Percentiles rank a stretch among this genome's conserved stretches.
These are phyloP conservation scores for Anaspis maculata DNA, from an alignment of 2,888 invertebrate species.

Conservation along the genomic window DNA sequence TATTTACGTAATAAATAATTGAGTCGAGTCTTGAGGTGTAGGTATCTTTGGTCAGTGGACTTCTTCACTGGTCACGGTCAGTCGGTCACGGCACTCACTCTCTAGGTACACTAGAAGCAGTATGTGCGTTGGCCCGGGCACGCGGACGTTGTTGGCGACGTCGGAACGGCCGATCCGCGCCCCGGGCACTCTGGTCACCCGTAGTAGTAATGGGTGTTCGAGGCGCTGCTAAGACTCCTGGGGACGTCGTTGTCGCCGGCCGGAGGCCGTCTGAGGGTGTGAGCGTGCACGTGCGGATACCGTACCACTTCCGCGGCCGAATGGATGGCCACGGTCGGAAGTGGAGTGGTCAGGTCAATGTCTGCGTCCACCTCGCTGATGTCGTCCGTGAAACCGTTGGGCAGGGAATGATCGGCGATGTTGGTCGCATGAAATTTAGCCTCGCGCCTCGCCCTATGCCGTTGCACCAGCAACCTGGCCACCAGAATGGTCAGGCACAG, in stretches of 20 bases:
- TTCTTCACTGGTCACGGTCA: conserved; percentile 23
- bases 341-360: conserved; percentile 64
- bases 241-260: conserved; percentile 47
- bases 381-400: conserved; percentile 78
- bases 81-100: conserved; percentile 19
- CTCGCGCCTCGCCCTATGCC: conserved; percentile 53
- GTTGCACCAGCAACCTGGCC: conserved; percentile 60
- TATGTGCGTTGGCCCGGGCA: conserved; percentile 41
- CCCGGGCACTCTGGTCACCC: conserved; percentile 56
- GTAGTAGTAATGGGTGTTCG: conserved; percentile 64
- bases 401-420: conserved; percentile 66
- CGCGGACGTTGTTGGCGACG: conserved; percentile 31
- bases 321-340: conserved; percentile 51
- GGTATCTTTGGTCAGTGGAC: conserved; percentile 34
- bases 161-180: conserved; percentile 26
- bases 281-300: conserved; percentile 33
- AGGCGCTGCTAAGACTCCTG: conserved; percentile 55
- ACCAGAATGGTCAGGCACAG: conserved; percentile 65
- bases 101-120: conserved; percentile 32
- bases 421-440: conserved; percentile 60
- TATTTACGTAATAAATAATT: conserved; percentile 9
- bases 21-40: conserved; percentile 22
- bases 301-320: conserved; percentile 36
- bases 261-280: conserved; percentile 37
- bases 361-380: conserved; percentile 79